Base-by-base conservation (phyloP, 2,797 vertebrate genomes). In the Chiroxiphia lanceolata region DNA sequence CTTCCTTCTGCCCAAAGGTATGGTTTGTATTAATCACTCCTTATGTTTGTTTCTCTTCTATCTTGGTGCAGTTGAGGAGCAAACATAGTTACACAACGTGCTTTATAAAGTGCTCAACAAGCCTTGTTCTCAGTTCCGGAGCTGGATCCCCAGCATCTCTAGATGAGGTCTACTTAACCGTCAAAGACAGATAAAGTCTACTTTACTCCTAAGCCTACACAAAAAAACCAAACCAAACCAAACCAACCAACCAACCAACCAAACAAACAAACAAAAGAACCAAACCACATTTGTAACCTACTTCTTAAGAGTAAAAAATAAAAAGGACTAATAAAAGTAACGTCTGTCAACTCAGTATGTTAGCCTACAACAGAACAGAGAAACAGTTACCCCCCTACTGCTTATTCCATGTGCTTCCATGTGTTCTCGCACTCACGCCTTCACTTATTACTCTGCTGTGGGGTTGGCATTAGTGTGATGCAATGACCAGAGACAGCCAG, bases 21-120 rank as follows among this genome's bases (percentile, higher is more conserved):
- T 11, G 1, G 0, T 12, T 75, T 80, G 1, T 36, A 12, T 64
- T 89, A 68, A 38, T 27, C 13, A 54, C 19, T 38, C 16, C 9
- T 13, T 13, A 14, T 1, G 1, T 48, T 91, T 6, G 1, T 38
- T 86, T 74, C 44, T 83, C 18, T 19, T 69, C 4, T 0, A 0
- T 42, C 29, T 65, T 54, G 18, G 13, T 69, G 42, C 72, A 40
- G 33, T 19, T 67, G 11, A 77, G 19, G 26, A 80, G 34, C 44
- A 77, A 83, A 40, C 17, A 60, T 60, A 60, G 9, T 57, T 23
- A 23, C 15, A 57, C 23, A 40, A 9, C 3, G 8, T 57, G 15
- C 10, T 31, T 72, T 59, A 38, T 12, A 63, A 81, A 27, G 19
- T 21, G 11, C 5, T 42, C 0, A 0, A 13, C 13, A 21, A 80